Base-by-base conservation (phyloP, 2,113 vertebrate species). In the Urocolius indicus region DNA sequence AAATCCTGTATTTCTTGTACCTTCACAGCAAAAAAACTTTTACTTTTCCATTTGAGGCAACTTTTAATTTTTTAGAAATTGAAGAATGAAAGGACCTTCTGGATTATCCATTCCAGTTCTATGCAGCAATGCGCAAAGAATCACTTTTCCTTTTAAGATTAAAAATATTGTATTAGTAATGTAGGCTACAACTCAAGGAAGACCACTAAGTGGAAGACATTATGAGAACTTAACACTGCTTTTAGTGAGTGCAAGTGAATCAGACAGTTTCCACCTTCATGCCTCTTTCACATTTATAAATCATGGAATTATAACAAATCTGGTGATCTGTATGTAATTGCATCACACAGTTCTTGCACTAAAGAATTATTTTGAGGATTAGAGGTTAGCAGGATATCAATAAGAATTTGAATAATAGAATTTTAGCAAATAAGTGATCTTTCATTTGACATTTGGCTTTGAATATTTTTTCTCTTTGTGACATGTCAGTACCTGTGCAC, bases 161-260 rank as follows among this genome's bases (percentile, higher is more conserved):
- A 82, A 79, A 93, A 83, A 76, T 76, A 49, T 6, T 4, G 0
- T 52, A 61, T 85, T 68, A 83, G 71, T 79, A 89, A 57, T 58
- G 84, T 41, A 45, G 81, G 30, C 69, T 89, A 6, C 36, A 24
- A 62, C 52, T 87, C 43, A 71, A 92, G 75, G 43, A 76, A 77
- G 55, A 85, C 14, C 45, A 43, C 10, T 62, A 82, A 87, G 41
- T 82, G 30, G 69, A 71, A 51, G 67, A 89, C 48, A 67, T 80
- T 84, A 81, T 32, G 51, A 36, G 29, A 90, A 74, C 34, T 86
- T 93, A 68, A 84, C 76, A 43, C 13, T 46, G 17, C 30, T 54
- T 96, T 96, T 88, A 86, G 72, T 93, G 65, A 86, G 34, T 63
- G 52, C 34, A 51, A 58, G 59, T 76, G 80, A 74, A 69, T 96